Conservation (phyloP, 2,888 invertebrate genomes). For the Diaperis boleti region DNA sequence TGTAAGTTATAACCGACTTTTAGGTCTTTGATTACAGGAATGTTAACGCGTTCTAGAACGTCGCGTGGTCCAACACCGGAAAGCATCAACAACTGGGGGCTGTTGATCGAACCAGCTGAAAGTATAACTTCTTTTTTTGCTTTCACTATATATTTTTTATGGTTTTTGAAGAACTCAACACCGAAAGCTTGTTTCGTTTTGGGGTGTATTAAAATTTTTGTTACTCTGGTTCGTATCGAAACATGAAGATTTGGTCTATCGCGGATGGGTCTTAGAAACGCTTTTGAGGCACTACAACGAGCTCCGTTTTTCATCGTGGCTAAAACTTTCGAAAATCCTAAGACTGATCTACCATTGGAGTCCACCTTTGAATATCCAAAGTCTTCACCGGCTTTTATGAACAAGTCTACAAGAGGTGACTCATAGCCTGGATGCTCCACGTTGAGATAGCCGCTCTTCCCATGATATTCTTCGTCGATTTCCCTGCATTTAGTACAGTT, state of each 20-base stretch:
- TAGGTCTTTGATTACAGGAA: slow-evolving; percentile 75
- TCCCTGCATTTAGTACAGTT: slow-evolving; percentile 73
- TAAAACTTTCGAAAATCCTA: slow-evolving; percentile 78
- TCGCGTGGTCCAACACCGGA: slow-evolving; percentile 83
- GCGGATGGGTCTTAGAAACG: slow-evolving; percentile 78
- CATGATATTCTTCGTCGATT: slow-evolving; percentile 76
- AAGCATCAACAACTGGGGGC: slow-evolving; percentile 87
- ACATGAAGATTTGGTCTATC: slow-evolving; percentile 77
- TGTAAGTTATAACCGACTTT: slow-evolving; percentile 86
- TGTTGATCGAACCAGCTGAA: slow-evolving; percentile 85
- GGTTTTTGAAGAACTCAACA: slow-evolving; percentile 77
- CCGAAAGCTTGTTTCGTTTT: slow-evolving; percentile 72
- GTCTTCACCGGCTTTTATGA: slow-evolving; percentile 76
- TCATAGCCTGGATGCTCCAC: slow-evolving; percentile 76
- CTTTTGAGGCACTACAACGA: slow-evolving; percentile 84
- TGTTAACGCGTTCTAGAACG: slow-evolving; percentile 72
- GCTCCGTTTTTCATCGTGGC: slow-evolving; percentile 79
- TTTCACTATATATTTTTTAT: slow-evolving; percentile 66
- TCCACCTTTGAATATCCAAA: slow-evolving; percentile 79
- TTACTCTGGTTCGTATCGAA: slow-evolving; percentile 77
- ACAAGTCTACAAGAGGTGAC: slow-evolving; percentile 73
- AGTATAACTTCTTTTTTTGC: slow-evolving; percentile 83
- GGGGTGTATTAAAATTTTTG: slow-evolving; percentile 76
- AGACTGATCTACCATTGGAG: slow-evolving; percentile 73
- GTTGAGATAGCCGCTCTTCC: slow-evolving; percentile 76